Percentiles rank a stretch among this genome's conserved stretches.
These are phyloP conservation scores for Sinella curviseta DNA, from an alignment of 1,140 invertebrate species.

Conservation along the genomic window DNA sequence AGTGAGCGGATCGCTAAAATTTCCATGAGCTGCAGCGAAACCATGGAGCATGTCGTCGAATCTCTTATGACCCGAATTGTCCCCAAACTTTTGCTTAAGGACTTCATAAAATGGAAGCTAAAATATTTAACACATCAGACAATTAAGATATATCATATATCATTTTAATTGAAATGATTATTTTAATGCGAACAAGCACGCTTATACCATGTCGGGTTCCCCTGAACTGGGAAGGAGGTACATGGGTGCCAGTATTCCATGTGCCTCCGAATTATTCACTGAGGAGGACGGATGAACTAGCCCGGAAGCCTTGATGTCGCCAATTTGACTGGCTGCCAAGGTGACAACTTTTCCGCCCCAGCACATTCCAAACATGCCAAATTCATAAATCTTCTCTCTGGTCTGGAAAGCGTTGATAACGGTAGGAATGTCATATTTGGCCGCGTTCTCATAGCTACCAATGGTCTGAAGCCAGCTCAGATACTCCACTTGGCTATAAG, in stretches of 20 bases:
- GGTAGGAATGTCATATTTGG: slow-evolving; percentile 6
- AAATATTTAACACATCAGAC: too few relatives aligned
- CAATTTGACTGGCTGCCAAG: slow-evolving; percentile 30
- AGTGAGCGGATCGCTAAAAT: slow-evolving; percentile 34
- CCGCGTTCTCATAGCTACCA: slow-evolving; percentile 22
- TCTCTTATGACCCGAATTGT: slow-evolving; percentile 34
- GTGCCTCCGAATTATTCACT: slow-evolving; percentile 29
- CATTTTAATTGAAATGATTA: too few relatives aligned
- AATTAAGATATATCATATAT: too few relatives aligned
- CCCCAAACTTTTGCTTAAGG: slow-evolving; percentile 11
- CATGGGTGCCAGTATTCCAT: slow-evolving; percentile 35
- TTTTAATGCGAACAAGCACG: too few relatives aligned
- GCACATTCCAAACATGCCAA: slow-evolving; percentile 48
- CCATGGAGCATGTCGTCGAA: slow-evolving; percentile 46
- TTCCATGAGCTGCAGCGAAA: slow-evolving; percentile 37
- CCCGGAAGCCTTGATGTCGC: slow-evolving; percentile 38
- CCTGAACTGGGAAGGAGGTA: slow-evolving; percentile 33
- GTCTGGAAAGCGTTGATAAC: slow-evolving; percentile 33
- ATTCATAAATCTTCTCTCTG: not conserved
- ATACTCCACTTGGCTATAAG: slow-evolving; percentile 18
- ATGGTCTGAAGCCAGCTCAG: slow-evolving; percentile 3
- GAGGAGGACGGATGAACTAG: slow-evolving; percentile 43
- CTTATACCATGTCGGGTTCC: slow-evolving; percentile 46
- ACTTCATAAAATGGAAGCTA: slow-evolving; percentile 30
- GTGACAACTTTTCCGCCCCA: slow-evolving; percentile 46